phyloP scores from a whole-genome alignment of 1,140 invertebrate species.

The Drosophila funebris region DNA sequence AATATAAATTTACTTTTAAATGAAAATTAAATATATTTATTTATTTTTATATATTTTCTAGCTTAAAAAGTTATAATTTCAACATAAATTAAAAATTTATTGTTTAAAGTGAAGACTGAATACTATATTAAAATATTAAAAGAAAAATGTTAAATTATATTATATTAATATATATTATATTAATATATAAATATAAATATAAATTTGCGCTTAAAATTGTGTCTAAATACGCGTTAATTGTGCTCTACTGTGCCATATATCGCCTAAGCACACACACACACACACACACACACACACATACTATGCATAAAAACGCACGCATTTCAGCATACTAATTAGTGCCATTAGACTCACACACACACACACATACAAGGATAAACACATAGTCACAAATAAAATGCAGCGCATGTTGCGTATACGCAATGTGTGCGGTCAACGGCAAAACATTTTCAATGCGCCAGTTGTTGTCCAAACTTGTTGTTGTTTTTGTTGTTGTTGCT shows the following conservation, averaged over 20 bases:
- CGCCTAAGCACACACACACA: neutral
- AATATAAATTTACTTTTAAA: too few relatives aligned
- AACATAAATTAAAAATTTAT: too few relatives aligned
- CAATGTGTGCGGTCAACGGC: constrained; percentile 34
- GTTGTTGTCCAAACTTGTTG: neutral
- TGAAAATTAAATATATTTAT: neutral
- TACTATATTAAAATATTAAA: too few relatives aligned
- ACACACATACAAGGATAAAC: neutral
- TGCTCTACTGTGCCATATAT: constrained; percentile 11
- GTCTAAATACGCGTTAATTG: neutral
- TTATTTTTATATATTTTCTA: too few relatives aligned
- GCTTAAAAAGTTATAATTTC: too few relatives aligned
- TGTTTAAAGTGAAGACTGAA: too few relatives aligned
- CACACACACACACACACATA: neutral
- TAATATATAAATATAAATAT: too few relatives aligned
- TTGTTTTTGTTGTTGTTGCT: neutral
- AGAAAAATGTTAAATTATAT: too few relatives aligned
- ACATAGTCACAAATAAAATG: constrained; percentile 25
- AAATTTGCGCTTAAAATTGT: neutral
- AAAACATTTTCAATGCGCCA: constrained; percentile 13
- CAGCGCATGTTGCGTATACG: constrained; percentile 63
- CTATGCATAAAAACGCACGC: neutral
- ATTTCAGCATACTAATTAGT: constrained; percentile 40
- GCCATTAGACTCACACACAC: constrained; percentile 5
- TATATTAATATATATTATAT: too few relatives aligned